Base-by-base conservation (phyloP, 2,888 invertebrate genomes). In the Toxonevra muliebris region DNA sequence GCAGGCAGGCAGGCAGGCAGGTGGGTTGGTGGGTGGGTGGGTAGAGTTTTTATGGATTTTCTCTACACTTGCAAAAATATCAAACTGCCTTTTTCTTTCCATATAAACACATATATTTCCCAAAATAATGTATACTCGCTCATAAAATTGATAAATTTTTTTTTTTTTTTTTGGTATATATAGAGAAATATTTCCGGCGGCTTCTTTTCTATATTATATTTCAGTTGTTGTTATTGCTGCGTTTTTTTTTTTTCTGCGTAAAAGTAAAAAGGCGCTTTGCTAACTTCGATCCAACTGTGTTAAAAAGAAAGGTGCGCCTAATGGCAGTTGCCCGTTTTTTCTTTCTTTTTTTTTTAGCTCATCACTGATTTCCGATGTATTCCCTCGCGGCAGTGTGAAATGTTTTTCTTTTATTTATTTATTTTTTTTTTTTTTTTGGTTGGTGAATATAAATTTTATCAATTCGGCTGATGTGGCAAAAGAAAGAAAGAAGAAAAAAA, bases 311-410 rank as follows among this genome's bases (percentile, higher is more conserved):
- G 68, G 68, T 66, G 61, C 59, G 66, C 43, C 61, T 58, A 69
- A 69, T 71, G 71, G 67, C 57, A 64, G 55, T 62, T 40, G 65
- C 13, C 45, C 52, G 55, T 41, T 58, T 41, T 53, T 40, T 30
- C 7, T 30, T 30, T 2, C 48, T 41, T 58, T 41, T 53, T 40
- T 30, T 30, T 30, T 30, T 2, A 4, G 30, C 30, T 30, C 30
- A 30, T 30, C 40, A 15, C 42, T 19, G 40, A 57, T 62, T 52
- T 50, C 40, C 65, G 53, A 13, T 48, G 8, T 58, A 11, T 19
- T 12, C 52, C 50, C 58, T n/a, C 19, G 50, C 15, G 40, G 61
- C 53, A 2, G 40, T 12, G 15, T 30, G 50, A 52, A 66, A 48
- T 50, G 20, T 48, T 61, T 42, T 41, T 42, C 48, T 40, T 43